Conservation (phyloP, 2,113 vertebrate species). For the Otus sunia region DNA sequence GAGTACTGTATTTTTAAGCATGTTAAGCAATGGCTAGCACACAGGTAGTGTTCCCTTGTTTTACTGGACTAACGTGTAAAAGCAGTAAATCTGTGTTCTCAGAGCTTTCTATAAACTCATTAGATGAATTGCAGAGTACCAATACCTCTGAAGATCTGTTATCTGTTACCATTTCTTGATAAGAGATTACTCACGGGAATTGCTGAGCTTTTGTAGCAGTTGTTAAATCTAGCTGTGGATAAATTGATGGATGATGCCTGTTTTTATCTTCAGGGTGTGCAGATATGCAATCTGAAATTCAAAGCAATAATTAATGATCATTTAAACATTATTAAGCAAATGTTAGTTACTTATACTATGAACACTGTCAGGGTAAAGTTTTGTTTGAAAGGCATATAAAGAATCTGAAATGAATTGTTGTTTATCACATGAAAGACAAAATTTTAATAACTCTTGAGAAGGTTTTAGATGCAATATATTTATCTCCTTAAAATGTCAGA, state of each 20-base stretch:
- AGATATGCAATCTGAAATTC: slow-evolving; percentile 65
- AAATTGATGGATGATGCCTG: slow-evolving; percentile 38
- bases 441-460: background rate
- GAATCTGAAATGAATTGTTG: background rate
- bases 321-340: background rate
- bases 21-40: background rate
- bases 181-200: slow-evolving; percentile 63
- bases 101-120: background rate
- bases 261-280: slow-evolving; percentile 21
- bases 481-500: background rate
- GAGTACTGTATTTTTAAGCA: background rate
- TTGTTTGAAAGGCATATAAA: background rate
- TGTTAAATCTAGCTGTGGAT: slow-evolving; percentile 61
- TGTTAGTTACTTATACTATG: background rate
- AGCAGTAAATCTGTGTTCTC: background rate
- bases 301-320: slow-evolving; percentile 8
- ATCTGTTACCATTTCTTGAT: background rate
- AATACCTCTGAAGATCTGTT: background rate
- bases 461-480: background rate
- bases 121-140: background rate
- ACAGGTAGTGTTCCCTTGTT: background rate
- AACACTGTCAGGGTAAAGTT: background rate
- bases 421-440: background rate
- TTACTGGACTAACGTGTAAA: background rate
- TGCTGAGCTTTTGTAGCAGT: slow-evolving; percentile 47